These are phyloP conservation scores for Silurus asotus DNA, from an alignment of 2,113 vertebrate species.

Conservation along the genomic window DNA sequence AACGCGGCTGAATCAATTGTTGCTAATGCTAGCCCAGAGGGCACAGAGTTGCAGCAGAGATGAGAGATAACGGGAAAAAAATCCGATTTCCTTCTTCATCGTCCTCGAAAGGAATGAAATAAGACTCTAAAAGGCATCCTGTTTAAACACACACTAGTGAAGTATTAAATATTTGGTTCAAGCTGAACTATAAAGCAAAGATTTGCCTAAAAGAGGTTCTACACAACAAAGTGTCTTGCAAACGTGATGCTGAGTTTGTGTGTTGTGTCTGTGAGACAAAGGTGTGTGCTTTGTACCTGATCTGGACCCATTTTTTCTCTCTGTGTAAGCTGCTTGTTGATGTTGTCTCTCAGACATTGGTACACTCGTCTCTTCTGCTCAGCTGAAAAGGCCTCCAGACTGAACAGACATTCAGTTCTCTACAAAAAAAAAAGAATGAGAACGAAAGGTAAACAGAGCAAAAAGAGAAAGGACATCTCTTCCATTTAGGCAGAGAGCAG, in stretches of 20 bases:
- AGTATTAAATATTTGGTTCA: background rate
- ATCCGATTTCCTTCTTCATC: slow-evolving; percentile 3
- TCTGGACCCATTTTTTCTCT: slow-evolving; percentile 53
- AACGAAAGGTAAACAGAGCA: slow-evolving; percentile 15
- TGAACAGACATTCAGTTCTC: slow-evolving; percentile 81
- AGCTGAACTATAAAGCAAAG: slow-evolving; percentile 6
- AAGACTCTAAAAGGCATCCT: background rate
- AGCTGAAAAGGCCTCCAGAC: slow-evolving; percentile 84
- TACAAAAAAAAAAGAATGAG: slow-evolving; percentile 43
- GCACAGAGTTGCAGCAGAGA: slow-evolving; percentile 32
- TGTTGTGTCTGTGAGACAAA: background rate
- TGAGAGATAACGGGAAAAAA: background rate
- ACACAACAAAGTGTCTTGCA: background rate
- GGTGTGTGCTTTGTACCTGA: slow-evolving; percentile 70
- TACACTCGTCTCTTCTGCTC: slow-evolving; percentile 90
- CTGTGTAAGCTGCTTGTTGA: slow-evolving; percentile 79
- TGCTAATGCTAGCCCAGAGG: slow-evolving; percentile 31
- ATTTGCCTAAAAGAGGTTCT: background rate
- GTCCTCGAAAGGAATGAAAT: slow-evolving; percentile 11
- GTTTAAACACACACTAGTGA: background rate
- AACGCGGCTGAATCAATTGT: slow-evolving; percentile 40
- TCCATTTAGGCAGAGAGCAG: background rate
- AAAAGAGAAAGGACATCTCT: slow-evolving; percentile 1
- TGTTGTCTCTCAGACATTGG: slow-evolving; percentile 88
- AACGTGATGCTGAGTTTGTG: background rate